Evolutionary conservation across 2,888 invertebrate genomes (phyloP).

Genomic region (Eledona agricola): DNA sequence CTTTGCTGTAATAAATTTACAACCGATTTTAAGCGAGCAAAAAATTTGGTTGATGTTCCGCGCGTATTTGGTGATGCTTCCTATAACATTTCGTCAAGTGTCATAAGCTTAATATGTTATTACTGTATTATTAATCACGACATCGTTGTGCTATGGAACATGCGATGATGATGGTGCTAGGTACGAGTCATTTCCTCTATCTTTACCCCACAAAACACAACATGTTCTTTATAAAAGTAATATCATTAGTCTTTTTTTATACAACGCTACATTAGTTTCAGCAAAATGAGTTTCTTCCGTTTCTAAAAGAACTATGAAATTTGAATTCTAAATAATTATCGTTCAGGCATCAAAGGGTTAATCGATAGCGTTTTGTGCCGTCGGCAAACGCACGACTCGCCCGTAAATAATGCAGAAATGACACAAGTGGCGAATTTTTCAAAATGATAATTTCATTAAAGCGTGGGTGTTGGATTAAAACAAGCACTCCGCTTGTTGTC

Average conservation of each 20-base stretch:
- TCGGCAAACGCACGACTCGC: no score
- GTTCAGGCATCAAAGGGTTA: neutral
- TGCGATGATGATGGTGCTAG: slow-evolving; percentile 38
- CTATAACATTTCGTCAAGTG: slow-evolving; percentile 20
- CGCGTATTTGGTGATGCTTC: no score
- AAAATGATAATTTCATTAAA: no score
- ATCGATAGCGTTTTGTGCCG: slow-evolving; percentile 3
- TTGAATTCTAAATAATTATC: slow-evolving; percentile 3
- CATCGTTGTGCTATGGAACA: slow-evolving; percentile 29
- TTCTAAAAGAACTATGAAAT: slow-evolving; percentile 1
- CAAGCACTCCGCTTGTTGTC: no score
- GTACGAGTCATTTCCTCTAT: slow-evolving; percentile 32
- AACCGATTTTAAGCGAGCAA: slow-evolving; percentile 20
- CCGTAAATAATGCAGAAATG: no score
- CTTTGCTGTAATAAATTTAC: slow-evolving; percentile 32
- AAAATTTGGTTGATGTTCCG: slow-evolving; percentile 17
- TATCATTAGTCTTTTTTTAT: slow-evolving; percentile 9
- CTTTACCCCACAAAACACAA: slow-evolving; percentile 13
- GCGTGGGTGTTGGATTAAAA: no score
- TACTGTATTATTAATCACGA: slow-evolving; percentile 35
- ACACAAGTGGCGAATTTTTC: no score
- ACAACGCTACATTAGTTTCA: slow-evolving; percentile 9
- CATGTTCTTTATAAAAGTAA: slow-evolving; percentile 9
- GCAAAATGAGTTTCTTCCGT: slow-evolving; percentile 10
- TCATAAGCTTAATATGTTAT: slow-evolving; percentile 29